Percentiles rank a stretch among this genome's conserved stretches.
These are phyloP conservation scores for Nowickia ferox DNA, from an alignment of 2,888 invertebrate species.

Conservation along the genomic window DNA sequence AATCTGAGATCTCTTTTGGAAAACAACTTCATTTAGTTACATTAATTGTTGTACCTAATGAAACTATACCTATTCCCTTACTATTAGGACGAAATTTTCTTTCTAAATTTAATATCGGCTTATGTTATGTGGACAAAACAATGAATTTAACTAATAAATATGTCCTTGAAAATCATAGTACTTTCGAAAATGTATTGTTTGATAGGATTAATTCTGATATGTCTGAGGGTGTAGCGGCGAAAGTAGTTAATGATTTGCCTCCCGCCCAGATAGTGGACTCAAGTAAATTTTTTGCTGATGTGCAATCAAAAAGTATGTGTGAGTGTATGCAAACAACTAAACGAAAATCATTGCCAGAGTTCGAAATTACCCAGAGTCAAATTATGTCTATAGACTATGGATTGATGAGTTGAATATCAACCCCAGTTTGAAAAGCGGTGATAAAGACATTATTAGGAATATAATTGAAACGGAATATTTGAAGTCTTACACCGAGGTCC, in stretches of 20 bases:
- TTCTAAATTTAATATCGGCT: slow-evolving; percentile 26
- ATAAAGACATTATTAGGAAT: slow-evolving; percentile 20
- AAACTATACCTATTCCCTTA: too few species aligned
- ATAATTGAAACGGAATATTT: slow-evolving; percentile 31
- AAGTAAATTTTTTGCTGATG: background rate
- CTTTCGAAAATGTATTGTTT: slow-evolving; percentile 10
- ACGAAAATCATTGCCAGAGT: background rate
- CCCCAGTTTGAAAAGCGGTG: background rate
- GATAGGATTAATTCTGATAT: background rate
- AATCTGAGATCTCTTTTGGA: slow-evolving; percentile 35
- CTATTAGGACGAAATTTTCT: too few species aligned
- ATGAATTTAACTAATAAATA: slow-evolving; percentile 28
- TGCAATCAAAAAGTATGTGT: background rate
- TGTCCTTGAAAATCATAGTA: background rate
- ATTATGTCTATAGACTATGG: slow-evolving; percentile 35
- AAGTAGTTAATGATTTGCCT: slow-evolving; percentile 26
- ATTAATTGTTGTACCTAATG: slow-evolving; percentile 42
- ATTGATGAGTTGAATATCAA: slow-evolving; percentile 36
- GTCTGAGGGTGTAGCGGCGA: background rate
- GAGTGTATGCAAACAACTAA: background rate
- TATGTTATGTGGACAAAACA: slow-evolving; percentile 28
- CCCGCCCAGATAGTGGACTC: background rate
- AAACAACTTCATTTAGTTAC: slow-evolving; percentile 30
- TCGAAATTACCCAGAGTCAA: slow-evolving; percentile 13
- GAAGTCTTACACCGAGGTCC: background rate